These are phyloP conservation scores for Zoanthus sociatus DNA, from an alignment of 92 coral and sea anemone genomes.

Conservation along the genomic window DNA sequence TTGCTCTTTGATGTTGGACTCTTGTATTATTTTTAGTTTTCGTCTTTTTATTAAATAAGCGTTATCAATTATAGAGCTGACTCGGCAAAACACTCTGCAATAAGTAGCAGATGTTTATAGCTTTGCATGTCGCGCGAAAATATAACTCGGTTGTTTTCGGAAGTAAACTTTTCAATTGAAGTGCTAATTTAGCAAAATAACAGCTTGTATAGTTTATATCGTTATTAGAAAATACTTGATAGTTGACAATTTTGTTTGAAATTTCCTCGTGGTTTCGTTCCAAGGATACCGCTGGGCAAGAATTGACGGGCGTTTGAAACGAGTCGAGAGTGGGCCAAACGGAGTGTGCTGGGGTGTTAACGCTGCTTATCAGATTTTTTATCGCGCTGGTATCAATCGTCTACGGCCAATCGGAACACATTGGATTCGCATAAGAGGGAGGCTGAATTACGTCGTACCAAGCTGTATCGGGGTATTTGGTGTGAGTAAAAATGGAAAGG, in stretches of 20 bases:
- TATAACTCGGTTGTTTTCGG: no score
- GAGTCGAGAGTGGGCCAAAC: constrained; percentile 38
- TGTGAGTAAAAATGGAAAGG: constrained; percentile 22
- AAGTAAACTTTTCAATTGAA: no score
- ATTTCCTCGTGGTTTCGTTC: not conserved
- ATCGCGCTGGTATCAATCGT: constrained; percentile 32
- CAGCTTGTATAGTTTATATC: no score
- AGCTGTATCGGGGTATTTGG: constrained; percentile 34
- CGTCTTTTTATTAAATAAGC: no score
- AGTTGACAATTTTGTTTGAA: not conserved
- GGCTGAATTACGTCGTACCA: constrained; percentile 34
- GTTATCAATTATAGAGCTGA: no score
- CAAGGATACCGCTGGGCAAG: constrained; percentile 28
- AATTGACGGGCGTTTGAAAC: constrained; percentile 33
- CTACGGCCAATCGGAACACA: constrained; percentile 26
- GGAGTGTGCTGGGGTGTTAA: constrained; percentile 37
- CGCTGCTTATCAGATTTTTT: constrained; percentile 6
- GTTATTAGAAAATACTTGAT: no score
- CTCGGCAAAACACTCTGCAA: no score
- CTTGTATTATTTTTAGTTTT: no score
- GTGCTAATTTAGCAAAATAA: no score
- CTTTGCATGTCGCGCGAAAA: no score
- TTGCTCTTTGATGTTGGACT: no score
- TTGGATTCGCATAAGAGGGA: constrained; percentile 25
- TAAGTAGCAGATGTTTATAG: no score